Evolutionary conservation across 2,797 vertebrate species (phyloP), one percentile per base, ranked within the genome.

Genomic region (Myotis planiceps): DNA sequence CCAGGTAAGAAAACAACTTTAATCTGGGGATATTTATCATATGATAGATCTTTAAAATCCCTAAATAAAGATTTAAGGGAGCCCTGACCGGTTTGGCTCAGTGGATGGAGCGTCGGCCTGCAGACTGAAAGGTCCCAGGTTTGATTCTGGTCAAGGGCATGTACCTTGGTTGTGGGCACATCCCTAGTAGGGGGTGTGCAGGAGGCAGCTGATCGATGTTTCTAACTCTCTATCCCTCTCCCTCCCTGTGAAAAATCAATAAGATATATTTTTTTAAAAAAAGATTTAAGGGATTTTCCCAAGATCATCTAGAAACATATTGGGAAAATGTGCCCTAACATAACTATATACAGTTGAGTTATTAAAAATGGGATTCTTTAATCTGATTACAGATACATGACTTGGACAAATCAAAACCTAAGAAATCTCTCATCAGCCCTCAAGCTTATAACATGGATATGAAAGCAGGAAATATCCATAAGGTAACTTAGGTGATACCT

Each of bases 1-100:
- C 83, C 97, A 98, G 98, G 98, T 99, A 97, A 94, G 90, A 60
- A 78, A 49, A 0, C 1, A 29, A 1, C 63, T 58, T 84, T 34
- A 34, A 23, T 45, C n/a, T 85, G 32, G 18, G 12, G 6, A 3
- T 72, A 15, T 29, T 63, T 42, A 42, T 34, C 29, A 49, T 60
- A 27, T 65, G 13, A 25, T 49, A 87, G 13, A 72, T 39, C 23
- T 84, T 86, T 39, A 81, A 94, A 42, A n/a, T 3, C 25, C 4
- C 19, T 39, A 75, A 92, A 8, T 74, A 79, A 89, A 39, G 34
- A 69, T 75, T 47, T 34, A 92, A 82, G 29, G 47, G 32, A 72
- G 37, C 37, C 37, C 37, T 37, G 37, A 37, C 37, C 5, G 5
- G 37, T 37, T 37, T 37, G 37, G 37, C 37, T 37, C 37, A 37